A percentile compares a stretch with the other conserved stretches of the same genome.
These are phyloP conservation scores for Coreoperca whiteheadi DNA, from an alignment of 2,113 vertebrate species.

Conservation along the genomic window DNA sequence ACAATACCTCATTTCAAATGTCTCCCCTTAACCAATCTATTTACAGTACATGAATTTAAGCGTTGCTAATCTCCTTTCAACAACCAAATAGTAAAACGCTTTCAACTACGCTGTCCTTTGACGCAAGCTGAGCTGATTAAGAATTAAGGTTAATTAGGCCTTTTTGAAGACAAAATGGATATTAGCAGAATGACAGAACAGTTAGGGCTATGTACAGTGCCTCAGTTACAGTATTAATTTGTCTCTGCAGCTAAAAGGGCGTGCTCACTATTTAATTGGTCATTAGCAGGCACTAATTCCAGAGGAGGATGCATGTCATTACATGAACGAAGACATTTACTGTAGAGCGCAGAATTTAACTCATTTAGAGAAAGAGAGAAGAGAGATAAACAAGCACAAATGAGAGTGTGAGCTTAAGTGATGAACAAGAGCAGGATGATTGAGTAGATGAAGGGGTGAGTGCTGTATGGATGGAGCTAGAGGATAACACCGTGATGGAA, in stretches of 20 bases:
- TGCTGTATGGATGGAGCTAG: background rate
- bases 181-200: conserved; percentile 33
- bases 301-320: conserved; percentile 37
- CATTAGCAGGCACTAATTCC: conserved; percentile 61
- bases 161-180: conserved; percentile 47
- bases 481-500: conserved; percentile 27
- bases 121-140: conserved; percentile 38
- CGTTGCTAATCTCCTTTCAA: conserved; percentile 44
- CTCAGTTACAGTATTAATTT: conserved; percentile 47
- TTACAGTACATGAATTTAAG: conserved; percentile 34
- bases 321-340: conserved; percentile 48
- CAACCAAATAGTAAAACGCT: conserved; percentile 13
- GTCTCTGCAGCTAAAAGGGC: conserved; percentile 52
- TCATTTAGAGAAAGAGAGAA: conserved; percentile 39
- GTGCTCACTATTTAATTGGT: conserved; percentile 53
- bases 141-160: conserved; percentile 64
- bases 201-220: conserved; percentile 33
- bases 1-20: conserved; percentile 39
- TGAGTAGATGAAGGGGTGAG: conserved; percentile 14
- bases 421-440: conserved; percentile 7
- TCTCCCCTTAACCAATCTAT: conserved; percentile 35
- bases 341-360: conserved; percentile 1
- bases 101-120: conserved; percentile 35
- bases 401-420: conserved; percentile 15
- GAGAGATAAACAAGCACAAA: conserved; percentile 29